Evolutionary conservation across 1,140 invertebrate species (phyloP).

Genomic region (Telenomus remus): DNA sequence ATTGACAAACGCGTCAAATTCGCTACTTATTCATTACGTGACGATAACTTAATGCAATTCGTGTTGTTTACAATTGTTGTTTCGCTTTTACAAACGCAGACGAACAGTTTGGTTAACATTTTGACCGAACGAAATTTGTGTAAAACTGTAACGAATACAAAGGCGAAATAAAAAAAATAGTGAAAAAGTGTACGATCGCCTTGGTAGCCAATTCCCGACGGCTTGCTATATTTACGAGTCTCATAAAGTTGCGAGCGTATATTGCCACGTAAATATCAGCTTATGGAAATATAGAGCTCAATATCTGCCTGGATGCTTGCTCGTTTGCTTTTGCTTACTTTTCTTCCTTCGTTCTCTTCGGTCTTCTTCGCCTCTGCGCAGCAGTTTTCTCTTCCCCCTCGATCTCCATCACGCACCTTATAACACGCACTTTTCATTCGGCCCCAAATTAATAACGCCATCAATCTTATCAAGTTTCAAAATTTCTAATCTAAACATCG

Average conservation of each 20-base stretch:
- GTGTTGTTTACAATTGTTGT: no score
- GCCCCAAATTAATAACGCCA: conserved; percentile 23
- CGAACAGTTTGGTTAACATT: no score
- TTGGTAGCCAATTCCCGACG: conserved; percentile 75
- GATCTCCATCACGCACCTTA: conserved; percentile 16
- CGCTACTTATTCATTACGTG: no score
- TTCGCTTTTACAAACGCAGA: no score
- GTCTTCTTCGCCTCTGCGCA: conserved; percentile 29
- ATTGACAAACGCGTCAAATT: no score
- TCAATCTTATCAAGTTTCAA: no score
- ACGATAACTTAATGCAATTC: no score
- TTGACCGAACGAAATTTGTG: no score
- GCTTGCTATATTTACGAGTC: conserved; percentile 75
- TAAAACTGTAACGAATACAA: neutral
- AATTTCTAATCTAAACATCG: no score
- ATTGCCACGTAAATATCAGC: conserved; percentile 77
- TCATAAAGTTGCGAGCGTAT: conserved; percentile 76
- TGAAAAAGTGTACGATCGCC: conserved; percentile 59
- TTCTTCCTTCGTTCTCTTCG: conserved; percentile 60
- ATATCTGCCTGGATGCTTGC: conserved; percentile 72
- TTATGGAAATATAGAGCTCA: conserved; percentile 78
- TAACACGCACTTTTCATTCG: conserved; percentile 32
- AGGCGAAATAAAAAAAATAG: conserved; percentile 38
- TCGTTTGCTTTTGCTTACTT: conserved; percentile 61
- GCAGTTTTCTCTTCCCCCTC: conserved; percentile 21